Percentiles rank a stretch among this genome's conserved stretches.
phyloP scores from a whole-genome alignment of 64 coral and sea anemone species.

The Acropora yongei region DNA sequence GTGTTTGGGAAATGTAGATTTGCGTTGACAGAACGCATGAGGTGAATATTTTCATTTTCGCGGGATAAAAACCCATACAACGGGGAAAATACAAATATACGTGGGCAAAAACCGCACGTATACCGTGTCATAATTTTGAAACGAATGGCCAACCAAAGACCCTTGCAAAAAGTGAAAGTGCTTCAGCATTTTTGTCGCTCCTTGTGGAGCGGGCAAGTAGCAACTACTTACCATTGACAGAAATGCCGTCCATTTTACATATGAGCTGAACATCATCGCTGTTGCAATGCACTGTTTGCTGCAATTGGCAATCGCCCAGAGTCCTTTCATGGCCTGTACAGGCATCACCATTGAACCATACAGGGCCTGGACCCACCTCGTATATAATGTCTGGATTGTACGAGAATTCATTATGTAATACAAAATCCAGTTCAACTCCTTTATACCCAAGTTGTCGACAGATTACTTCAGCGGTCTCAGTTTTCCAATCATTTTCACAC shows the following conservation, averaged over 20 bases:
- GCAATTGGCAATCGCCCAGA: slow-evolving; percentile 2
- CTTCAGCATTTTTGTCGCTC: no score
- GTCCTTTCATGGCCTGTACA: slow-evolving; percentile 17
- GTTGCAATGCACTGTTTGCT: background rate
- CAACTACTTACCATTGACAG: slow-evolving; percentile 26
- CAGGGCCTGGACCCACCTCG: slow-evolving; percentile 13
- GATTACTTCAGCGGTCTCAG: slow-evolving; percentile 19
- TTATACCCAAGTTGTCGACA: slow-evolving; percentile 36
- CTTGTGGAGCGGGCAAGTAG: no score
- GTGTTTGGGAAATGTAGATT: no score
- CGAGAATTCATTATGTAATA: background rate
- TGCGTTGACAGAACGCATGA: no score
- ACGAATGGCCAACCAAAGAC: no score
- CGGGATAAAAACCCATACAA: no score
- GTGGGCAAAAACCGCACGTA: no score
- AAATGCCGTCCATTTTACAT: slow-evolving; percentile 21
- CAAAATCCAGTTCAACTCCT: slow-evolving; percentile 27
- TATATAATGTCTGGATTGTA: background rate
- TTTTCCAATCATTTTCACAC: slow-evolving; percentile 22
- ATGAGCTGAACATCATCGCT: slow-evolving; percentile 4
- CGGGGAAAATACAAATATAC: no score
- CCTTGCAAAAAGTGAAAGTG: no score
- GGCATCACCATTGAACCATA: slow-evolving; percentile 16
- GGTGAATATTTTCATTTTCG: no score
- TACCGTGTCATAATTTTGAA: no score